Evolutionary conservation across 2,797 vertebrate genomes (phyloP).

Genomic region (Naso thynnoides): DNA sequence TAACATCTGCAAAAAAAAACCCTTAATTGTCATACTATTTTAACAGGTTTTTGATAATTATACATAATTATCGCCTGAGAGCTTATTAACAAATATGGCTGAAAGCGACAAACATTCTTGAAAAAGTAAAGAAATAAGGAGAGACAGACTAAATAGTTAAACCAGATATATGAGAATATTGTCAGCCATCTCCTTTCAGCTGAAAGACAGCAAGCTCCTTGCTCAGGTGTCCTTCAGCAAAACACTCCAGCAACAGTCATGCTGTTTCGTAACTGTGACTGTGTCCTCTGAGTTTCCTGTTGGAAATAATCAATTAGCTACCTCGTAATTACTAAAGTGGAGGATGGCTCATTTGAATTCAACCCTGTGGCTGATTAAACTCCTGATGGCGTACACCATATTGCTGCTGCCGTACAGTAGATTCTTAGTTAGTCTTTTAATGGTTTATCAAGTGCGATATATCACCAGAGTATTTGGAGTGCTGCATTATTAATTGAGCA

Average conservation of each 20-base stretch:
- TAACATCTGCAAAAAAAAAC: not conserved
- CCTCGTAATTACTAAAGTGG: constrained; percentile 52
- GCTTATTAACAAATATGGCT: no score
- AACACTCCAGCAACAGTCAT: constrained; percentile 7
- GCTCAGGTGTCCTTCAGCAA: constrained; percentile 42
- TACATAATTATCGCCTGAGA: no score
- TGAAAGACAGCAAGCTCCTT: not conserved
- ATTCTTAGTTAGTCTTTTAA: constrained; percentile 9
- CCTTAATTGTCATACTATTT: not conserved
- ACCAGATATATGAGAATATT: no score
- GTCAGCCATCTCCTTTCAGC: not conserved
- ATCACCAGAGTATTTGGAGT: not conserved
- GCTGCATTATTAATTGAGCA: not conserved
- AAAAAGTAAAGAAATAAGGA: no score
- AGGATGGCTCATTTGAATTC: constrained; percentile 51
- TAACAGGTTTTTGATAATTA: not conserved
- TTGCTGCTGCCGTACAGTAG: not conserved
- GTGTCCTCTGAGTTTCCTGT: constrained; percentile 44
- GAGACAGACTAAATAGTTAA: no score
- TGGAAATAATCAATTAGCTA: constrained; percentile 55
- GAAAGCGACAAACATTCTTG: no score
- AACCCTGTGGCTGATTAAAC: constrained; percentile 43
- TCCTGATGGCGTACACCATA: constrained; percentile 14
- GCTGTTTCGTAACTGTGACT: constrained; percentile 15
- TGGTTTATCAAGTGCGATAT: not conserved